phyloP scores from a whole-genome alignment of 2,113 vertebrate species.

The Chlamydotis undulata region DNA sequence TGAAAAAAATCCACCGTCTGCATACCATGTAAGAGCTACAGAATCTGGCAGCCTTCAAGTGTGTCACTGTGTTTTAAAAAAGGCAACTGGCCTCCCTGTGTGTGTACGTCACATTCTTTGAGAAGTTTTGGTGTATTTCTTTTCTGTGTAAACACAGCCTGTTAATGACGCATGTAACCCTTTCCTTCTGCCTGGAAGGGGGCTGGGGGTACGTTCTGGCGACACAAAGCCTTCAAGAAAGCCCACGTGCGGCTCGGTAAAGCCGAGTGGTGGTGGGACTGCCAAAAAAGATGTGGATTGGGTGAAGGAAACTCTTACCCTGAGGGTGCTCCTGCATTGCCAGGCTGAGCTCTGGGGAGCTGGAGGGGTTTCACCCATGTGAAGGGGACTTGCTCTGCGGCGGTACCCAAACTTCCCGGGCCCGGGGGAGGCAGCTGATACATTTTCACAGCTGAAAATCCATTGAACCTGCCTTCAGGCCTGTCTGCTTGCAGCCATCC shows the following conservation, averaged over 20 bases:
- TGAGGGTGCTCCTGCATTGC: not conserved
- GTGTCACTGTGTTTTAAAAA: slow-evolving; percentile 49
- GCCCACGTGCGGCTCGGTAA: not conserved
- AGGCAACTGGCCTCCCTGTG: slow-evolving; percentile 39
- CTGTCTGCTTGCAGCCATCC: not conserved
- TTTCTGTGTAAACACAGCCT: not conserved
- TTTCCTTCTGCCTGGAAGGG: not conserved
- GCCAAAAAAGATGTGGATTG: not conserved
- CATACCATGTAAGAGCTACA: slow-evolving; percentile 43
- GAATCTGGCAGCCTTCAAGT: slow-evolving; percentile 50
- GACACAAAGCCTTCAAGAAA: not conserved
- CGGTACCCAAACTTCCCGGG: not conserved
- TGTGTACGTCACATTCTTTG: slow-evolving; percentile 33
- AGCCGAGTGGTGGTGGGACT: not conserved
- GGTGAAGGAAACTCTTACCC: not conserved
- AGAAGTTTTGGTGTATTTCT: not conserved
- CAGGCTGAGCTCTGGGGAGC: not conserved
- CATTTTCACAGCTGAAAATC: not conserved
- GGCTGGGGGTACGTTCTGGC: not conserved
- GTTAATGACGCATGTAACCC: slow-evolving; percentile 16
- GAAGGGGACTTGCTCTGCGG: not conserved
- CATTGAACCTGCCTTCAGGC: not conserved
- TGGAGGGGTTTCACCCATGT: fast-evolving
- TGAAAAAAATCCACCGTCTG: slow-evolving; percentile 53
- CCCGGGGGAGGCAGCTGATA: not conserved